phyloP scores from a whole-genome alignment of 2,113 vertebrate genomes.

The Oriolus oriolus region DNA sequence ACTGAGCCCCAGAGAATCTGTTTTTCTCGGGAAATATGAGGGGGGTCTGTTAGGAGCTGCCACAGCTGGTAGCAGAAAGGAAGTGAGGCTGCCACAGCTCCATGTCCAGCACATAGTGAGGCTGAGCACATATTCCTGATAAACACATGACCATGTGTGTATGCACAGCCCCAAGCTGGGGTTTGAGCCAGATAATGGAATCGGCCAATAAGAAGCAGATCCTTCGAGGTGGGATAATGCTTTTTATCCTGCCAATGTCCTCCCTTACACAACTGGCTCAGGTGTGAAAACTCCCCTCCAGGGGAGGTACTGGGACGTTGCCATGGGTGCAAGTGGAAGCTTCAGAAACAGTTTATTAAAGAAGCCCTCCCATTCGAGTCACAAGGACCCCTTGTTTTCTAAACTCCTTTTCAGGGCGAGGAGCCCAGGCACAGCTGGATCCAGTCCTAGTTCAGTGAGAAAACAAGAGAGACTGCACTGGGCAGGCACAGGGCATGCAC shows the following conservation, averaged over 20 bases:
- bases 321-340: accelerated
- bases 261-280: background rate
- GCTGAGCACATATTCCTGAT: background rate
- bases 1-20: background rate
- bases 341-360: background rate
- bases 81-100: background rate
- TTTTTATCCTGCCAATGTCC: background rate
- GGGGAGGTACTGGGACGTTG: no score
- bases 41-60: background rate
- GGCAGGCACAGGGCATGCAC: background rate
- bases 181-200: background rate
- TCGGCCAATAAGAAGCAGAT: background rate
- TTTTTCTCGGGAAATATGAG: background rate
- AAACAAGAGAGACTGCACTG: background rate
- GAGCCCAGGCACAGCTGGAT: background rate
- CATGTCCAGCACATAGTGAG: background rate
- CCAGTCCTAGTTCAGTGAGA: background rate
- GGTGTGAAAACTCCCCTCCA: background rate
- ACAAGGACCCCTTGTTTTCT: background rate
- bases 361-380: background rate
- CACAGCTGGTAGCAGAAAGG: background rate
- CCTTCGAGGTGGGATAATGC: background rate
- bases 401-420: background rate
- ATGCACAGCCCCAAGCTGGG: no score
- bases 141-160: accelerated